Evolutionary conservation across 2,888 invertebrate species (phyloP).

Genomic region (Nephrotoma guestfalica): DNA sequence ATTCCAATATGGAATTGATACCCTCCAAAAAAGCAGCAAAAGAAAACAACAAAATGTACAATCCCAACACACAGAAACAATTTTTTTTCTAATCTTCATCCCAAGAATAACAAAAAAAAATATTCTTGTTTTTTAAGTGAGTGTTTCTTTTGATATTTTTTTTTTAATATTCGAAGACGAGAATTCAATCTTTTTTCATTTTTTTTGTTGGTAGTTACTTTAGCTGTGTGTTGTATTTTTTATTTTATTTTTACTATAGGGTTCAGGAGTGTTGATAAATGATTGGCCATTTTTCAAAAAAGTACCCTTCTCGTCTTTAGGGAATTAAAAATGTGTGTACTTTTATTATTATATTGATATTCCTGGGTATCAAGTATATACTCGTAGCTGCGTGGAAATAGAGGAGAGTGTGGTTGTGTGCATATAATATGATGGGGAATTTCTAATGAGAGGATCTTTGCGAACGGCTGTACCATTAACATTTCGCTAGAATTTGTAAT

Average conservation of each 20-base stretch:
- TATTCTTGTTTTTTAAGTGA: not conserved
- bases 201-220: not conserved
- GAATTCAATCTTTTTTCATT: constrained; percentile 1
- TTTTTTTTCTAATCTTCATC: not conserved
- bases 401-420: not conserved
- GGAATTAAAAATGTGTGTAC: not conserved
- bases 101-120: not conserved
- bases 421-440: not conserved
- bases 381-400: not conserved
- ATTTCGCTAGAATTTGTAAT: not conserved
- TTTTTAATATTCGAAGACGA: not conserved
- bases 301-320: not conserved
- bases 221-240: not conserved
- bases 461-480: not conserved
- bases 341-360: not conserved
- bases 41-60: not conserved
- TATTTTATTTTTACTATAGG: not conserved
- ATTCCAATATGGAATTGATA: not conserved
- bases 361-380: not conserved
- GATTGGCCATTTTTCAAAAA: constrained; percentile 6
- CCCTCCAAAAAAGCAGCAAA: not conserved
- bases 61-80: not conserved
- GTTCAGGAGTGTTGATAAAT: constrained; percentile 4
- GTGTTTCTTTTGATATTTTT: constrained; percentile 2
- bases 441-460: not conserved